Evolutionary conservation across 2,888 invertebrate genomes (phyloP), one percentile per base, ranked within the genome.

Genomic region (Aspidapion aeneum): DNA sequence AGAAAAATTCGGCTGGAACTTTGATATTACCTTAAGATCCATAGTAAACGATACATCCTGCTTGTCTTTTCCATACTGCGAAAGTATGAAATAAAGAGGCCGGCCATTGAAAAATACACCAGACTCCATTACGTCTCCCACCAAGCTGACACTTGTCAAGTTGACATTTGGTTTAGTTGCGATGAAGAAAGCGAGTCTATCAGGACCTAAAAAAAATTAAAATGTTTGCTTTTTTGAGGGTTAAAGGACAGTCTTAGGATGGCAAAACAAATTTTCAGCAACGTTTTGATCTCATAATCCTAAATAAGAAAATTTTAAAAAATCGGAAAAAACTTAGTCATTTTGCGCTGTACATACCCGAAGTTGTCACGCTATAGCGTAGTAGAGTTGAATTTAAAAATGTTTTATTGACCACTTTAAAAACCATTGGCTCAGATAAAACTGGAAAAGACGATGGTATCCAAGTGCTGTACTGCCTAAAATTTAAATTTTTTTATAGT

Each of bases 171-270:
- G 72, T 63, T 80, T 81, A 2, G 89, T 87, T 0, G 86, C 84
- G 57, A 90, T 72, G 71, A 87, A 83, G 67, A 89, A 76, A 1
- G 83, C 84, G 74, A 87, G 82, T 68, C 87, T 86, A 76, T 86
- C 86, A 1, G 89, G 87, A 62, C 89, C 89, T n/a, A n/a, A n/a
- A n/a, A n/a, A n/a, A n/a, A n/a, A n/a, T n/a, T n/a, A n/a, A n/a
- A n/a, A n/a, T n/a, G n/a, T n/a, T n/a, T n/a, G n/a, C n/a, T n/a
- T n/a, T n/a, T n/a, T n/a, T n/a, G n/a, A n/a, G n/a, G n/a, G n/a
- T n/a, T n/a, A n/a, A n/a, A n/a, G n/a, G n/a, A n/a, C n/a, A n/a
- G n/a, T n/a, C n/a, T n/a, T n/a, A n/a, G n/a, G n/a, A n/a, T n/a
- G n/a, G n/a, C n/a, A n/a, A n/a, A n/a, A n/a, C n/a, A n/a, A n/a